Conservation (phyloP, 2,113 vertebrate species). For the Geococcyx californianus region DNA sequence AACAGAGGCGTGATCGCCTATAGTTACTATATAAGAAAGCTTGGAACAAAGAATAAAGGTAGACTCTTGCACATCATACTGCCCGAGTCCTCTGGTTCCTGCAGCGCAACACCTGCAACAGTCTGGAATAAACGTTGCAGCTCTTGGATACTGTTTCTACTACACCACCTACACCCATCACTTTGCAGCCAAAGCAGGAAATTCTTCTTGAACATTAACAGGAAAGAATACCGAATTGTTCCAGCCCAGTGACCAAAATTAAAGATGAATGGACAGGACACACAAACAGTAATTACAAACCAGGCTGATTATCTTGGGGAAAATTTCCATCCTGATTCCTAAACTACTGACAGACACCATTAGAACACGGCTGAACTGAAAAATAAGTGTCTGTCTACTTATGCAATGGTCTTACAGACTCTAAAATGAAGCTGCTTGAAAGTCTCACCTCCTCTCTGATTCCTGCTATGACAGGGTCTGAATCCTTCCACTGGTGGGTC, state of each 20-base stretch:
- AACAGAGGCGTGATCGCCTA: too few species aligned
- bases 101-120: too few species aligned
- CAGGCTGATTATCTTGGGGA: background rate
- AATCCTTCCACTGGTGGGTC: slow-evolving; percentile 83
- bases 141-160: background rate
- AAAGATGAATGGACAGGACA: background rate
- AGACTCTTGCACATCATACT: too few species aligned
- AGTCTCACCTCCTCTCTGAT: slow-evolving; percentile 91
- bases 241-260: background rate
- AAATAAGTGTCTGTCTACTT: background rate
- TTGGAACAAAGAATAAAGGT: too few species aligned
- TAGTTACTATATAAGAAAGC: too few species aligned
- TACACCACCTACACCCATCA: background rate
- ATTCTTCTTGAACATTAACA: background rate
- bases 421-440: background rate
- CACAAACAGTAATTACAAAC: background rate
- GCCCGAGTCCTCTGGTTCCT: too few species aligned
- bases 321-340: background rate
- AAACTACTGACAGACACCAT: background rate
- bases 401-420: background rate
- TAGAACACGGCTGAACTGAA: background rate
- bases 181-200: background rate
- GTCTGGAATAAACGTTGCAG: background rate
- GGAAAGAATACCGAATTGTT: background rate
- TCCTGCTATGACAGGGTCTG: slow-evolving; percentile 88